phyloP scores from a whole-genome alignment of 1,140 invertebrate genomes.

The Platorchestia sp. region DNA sequence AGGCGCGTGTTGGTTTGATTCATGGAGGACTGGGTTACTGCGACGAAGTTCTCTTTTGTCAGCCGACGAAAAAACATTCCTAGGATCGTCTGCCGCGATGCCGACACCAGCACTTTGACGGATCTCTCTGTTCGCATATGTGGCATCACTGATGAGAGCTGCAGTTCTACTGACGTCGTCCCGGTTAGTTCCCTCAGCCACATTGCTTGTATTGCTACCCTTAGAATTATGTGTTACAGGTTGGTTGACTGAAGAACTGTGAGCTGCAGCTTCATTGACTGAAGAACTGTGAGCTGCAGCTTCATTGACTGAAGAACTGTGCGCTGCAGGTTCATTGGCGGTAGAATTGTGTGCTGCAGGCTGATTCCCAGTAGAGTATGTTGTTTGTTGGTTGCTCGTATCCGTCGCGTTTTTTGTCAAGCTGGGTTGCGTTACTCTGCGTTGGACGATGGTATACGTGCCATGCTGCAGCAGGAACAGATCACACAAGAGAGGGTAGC shows the following conservation, averaged over 20 bases:
- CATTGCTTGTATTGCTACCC: background rate
- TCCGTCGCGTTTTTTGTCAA: background rate
- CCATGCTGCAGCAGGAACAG: background rate
- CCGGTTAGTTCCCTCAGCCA: background rate
- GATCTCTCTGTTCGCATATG: background rate
- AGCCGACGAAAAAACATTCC: background rate
- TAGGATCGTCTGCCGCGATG: background rate
- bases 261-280: background rate
- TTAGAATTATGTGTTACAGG: background rate
- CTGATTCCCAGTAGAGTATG: too few relatives aligned
- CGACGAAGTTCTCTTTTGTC: background rate
- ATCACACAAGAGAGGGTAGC: slow-evolving; percentile 7
- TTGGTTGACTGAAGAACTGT: background rate
- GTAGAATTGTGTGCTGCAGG: background rate
- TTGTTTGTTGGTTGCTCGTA: background rate
- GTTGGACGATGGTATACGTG: background rate
- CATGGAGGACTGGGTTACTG: background rate
- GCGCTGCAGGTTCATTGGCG: background rate
- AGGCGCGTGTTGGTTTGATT: background rate
- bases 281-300: background rate
- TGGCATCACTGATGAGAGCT: background rate
- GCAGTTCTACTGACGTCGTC: background rate
- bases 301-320: background rate
- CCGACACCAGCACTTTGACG: background rate
- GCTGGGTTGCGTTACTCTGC: background rate